phyloP scores from a whole-genome alignment of 2,888 invertebrate species.

The Stenoptilia bipunctidactyla region DNA sequence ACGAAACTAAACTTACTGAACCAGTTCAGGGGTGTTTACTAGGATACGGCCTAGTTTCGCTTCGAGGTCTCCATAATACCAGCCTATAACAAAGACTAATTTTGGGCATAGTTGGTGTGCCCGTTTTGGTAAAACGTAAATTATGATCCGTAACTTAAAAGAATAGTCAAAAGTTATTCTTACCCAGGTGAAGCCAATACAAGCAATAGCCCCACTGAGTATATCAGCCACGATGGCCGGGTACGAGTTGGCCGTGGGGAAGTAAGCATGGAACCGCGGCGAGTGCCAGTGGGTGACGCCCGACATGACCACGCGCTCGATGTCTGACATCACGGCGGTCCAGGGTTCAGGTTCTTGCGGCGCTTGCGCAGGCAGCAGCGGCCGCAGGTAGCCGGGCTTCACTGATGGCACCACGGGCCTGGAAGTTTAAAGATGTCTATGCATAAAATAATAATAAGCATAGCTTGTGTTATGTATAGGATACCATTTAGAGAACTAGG shows the following conservation, averaged over 20 bases:
- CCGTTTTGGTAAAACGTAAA: too few species aligned
- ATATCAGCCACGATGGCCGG: conserved; percentile 96
- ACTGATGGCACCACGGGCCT: conserved; percentile 92
- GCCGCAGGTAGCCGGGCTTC: conserved; percentile 92
- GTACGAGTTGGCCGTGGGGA: conserved; percentile 93
- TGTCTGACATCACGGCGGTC: conserved; percentile 92
- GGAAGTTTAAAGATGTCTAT: conserved; percentile 26
- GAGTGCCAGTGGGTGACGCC: conserved; percentile 98
- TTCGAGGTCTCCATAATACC: too few species aligned
- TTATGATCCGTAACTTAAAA: too few species aligned
- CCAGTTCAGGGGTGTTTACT: too few species aligned
- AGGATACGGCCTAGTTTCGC: too few species aligned
- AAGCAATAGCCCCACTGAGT: conserved; percentile 93
- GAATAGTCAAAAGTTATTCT: too few species aligned
- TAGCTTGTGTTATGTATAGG: too few species aligned
- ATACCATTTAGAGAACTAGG: too few species aligned
- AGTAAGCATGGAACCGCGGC: conserved; percentile 95
- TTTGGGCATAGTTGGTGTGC: too few species aligned
- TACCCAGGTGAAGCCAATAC: conserved; percentile 98
- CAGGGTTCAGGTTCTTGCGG: conserved; percentile 90
- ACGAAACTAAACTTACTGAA: too few species aligned
- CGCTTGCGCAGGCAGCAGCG: conserved; percentile 86
- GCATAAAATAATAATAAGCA: too few species aligned
- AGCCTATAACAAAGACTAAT: too few species aligned
- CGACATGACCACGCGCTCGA: conserved; percentile 97